These are phyloP conservation scores for Scolanthus callimorphus DNA, from an alignment of 92 coral and sea anemone species.

Conservation along the genomic window DNA sequence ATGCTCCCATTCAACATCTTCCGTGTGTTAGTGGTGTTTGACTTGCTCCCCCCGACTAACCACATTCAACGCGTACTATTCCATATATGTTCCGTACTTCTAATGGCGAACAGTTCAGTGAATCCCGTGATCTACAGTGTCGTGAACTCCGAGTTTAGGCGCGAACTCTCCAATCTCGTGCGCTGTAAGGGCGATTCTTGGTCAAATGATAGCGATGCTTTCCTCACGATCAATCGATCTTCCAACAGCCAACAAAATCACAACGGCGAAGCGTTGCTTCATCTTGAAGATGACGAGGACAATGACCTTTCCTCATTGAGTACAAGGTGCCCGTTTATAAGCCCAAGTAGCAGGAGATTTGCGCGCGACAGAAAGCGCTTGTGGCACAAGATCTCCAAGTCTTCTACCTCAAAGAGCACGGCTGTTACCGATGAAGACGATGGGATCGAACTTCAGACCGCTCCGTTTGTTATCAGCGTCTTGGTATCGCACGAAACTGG, in stretches of 20 bases:
- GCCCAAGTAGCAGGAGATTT: not conserved
- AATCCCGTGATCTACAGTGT: conserved; percentile 82
- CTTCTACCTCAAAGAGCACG: not conserved
- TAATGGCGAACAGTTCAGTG: conserved; percentile 61
- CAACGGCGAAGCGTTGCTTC: conserved; percentile 7
- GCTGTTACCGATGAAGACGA: not conserved
- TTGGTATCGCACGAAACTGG: conserved; percentile 21
- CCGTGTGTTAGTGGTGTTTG: conserved; percentile 25
- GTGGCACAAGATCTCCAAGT: not conserved
- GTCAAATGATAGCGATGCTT: conserved; percentile 28
- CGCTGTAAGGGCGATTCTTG: conserved; percentile 34
- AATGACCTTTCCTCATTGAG: not conserved
- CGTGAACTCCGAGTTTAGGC: conserved; percentile 83
- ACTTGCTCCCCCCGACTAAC: conserved; percentile 4
- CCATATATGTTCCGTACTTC: conserved; percentile 37
- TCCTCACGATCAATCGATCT: conserved; percentile 34
- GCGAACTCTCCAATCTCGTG: conserved; percentile 56
- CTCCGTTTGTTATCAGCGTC: conserved; percentile 5
- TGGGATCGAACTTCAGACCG: not conserved
- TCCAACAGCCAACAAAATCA: conserved; percentile 4
- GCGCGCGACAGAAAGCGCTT: not conserved
- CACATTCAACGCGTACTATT: conserved; percentile 21
- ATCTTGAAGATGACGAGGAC: no score
- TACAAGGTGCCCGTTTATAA: not conserved
- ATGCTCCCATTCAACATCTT: conserved; percentile 54